Base-by-base conservation (phyloP, 2,797 vertebrate species). In the Myotis findleyi region DNA sequence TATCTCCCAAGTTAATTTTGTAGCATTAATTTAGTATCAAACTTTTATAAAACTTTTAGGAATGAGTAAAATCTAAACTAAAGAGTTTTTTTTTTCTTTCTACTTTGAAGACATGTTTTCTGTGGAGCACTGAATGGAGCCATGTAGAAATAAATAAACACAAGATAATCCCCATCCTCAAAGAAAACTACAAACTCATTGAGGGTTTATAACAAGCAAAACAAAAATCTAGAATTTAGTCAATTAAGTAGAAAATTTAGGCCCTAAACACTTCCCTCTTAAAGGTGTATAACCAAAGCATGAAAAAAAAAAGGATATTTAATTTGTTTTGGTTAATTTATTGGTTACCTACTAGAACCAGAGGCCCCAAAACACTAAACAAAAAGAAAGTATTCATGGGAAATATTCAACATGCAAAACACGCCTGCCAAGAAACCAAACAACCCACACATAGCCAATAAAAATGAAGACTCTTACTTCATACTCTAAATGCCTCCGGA, bases 321-420 rank as follows among this genome's bases (percentile, higher is more conserved):
- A 96, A 96, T 96, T 97, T 93, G 87, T 84, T 96, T 97, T 96
- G 90, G 90, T 96, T 96, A 93, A 96, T 95, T 97, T 96, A 88
- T 96, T 87, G 68, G 94, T 97, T 93, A 95, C 95, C 92, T 96
- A 68, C 94, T 95, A 76, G 79, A 90, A 96, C 73, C 21, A 59
- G 85, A 95, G 87, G 64, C 38, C 73, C 83, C 82, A 59, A 94
- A 93, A 95, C 82, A 92, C 92, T 88, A 92, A 95, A 96, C 89
- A 96, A 96, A 93, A 96, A 94, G 93, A 93, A 94, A 93, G 92
- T 87, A 96, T 97, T 97, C 90, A 96, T 93, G 89, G 96, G 96
- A 97, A 93, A 97, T 93, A 96, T 93, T 96, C 96, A 96, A 73
- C 93, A 87, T 94, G 89, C 64, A 96, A 93, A 89, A 80, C 82